Evolutionary conservation across 2,113 vertebrate genomes (phyloP), one percentile per base, ranked within the genome.

Genomic region (Gnathonemus longibarbis): DNA sequence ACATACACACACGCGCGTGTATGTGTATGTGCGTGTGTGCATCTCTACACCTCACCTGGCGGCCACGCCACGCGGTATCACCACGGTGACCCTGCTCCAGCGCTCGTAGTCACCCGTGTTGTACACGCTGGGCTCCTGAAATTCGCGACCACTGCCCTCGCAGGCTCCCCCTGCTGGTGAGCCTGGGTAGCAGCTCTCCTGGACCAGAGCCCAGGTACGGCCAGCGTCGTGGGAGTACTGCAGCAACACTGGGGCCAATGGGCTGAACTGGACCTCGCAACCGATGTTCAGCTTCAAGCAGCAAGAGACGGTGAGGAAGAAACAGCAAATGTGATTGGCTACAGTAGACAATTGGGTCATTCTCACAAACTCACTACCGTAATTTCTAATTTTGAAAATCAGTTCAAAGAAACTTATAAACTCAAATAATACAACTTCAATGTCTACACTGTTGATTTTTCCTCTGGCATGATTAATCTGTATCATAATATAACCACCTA

Each of bases 181-280:
- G 1, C 97, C 97, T 52, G 98, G 98, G 93, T 97, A 99, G 93
- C 98, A 99, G 90, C 97, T 98, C 91, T 99, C 98, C 89, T 95
- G 97, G 90, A 99, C 97, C 53, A 99, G 94, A 0, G 97, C 96
- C 98, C 98, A 99, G 89, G 96, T 97, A n/a, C 98, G 96, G 11
- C 98, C 98, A 0, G 98, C 97, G 0, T 99, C 97, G 0, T 99
- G 98, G 0, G 98, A 99, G 91, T 97, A 99, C 91, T 99, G 98
- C 62, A 99, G 97, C 92, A 98, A 94, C 0, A 99, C 97, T 0
- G 98, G 98, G 11, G 97, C 97, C 0, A 96, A 94, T 1, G 93
- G 94, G 91, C 97, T 98, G 95, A 97, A 98, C 86, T 97, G 97
- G 87, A 92, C 94, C 84, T 97, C 97, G 91, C 98, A 99, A 0